phyloP scores from a whole-genome alignment of 2,888 invertebrate genomes.

The Tinea trinotella region DNA sequence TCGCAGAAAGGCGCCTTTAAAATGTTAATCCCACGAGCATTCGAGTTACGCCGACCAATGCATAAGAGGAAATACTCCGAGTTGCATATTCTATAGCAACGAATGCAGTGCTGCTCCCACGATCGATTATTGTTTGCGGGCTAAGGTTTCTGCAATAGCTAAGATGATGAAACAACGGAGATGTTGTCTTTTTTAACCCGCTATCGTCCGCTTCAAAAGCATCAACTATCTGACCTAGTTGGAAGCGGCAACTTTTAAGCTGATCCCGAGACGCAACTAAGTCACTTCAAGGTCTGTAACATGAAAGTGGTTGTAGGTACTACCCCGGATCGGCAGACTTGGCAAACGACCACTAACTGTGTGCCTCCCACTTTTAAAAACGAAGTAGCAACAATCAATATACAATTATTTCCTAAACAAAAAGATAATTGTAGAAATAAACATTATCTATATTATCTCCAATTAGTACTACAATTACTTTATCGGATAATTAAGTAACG shows the following conservation, averaged over 20 bases:
- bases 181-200: not conserved
- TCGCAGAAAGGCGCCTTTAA: conserved; percentile 30
- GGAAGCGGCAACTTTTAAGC: too few species aligned
- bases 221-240: too few species aligned
- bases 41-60: conserved; percentile 48
- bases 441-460: conserved; percentile 26
- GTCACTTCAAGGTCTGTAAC: too few species aligned
- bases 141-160: conserved; percentile 53
- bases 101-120: conserved; percentile 53
- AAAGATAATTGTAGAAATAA: too few species aligned
- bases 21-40: conserved; percentile 32
- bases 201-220: not conserved
- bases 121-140: conserved; percentile 59
- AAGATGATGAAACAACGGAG: conserved; percentile 33
- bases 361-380: too few species aligned
- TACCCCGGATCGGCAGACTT: too few species aligned
- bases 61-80: conserved; percentile 50
- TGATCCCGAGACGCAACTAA: too few species aligned
- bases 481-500: not conserved
- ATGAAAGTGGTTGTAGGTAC: too few species aligned
- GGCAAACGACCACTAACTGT: too few species aligned
- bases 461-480: not conserved
- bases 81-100: conserved; percentile 42
- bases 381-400: too few species aligned
- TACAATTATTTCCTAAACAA: too few species aligned